Conservation (phyloP, 2,797 vertebrate genomes). For the Leptodactylus fallax region DNA sequence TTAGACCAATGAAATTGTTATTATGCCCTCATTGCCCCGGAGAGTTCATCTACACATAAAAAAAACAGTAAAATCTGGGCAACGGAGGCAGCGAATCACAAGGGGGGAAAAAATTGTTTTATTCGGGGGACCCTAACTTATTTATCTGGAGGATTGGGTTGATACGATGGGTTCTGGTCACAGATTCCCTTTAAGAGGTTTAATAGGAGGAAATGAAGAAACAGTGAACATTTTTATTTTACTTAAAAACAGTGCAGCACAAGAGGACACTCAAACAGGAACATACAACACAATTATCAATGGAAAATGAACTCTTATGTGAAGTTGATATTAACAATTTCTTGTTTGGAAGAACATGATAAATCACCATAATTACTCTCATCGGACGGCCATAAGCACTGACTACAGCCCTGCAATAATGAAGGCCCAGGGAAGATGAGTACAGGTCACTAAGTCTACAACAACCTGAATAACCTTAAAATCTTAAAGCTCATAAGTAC, state of each 20-base stretch:
- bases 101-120: no score
- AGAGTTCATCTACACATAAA: no score
- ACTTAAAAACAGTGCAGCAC: background rate
- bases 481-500: no score
- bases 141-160: no score
- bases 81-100: no score
- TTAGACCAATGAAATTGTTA: no score
- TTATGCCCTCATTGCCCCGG: no score
- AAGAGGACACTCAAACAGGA: background rate
- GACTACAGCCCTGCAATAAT: background rate
- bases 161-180: no score
- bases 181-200: no score
- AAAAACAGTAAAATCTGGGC: no score
- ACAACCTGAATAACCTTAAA: background rate
- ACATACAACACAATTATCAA: background rate
- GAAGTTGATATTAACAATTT: background rate
- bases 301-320: background rate
- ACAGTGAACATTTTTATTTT: background rate
- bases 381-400: background rate
- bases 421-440: background rate
- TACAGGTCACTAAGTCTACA: slow-evolving; percentile 22
- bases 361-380: slow-evolving; percentile 22
- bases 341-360: background rate
- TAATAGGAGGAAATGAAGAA: no score
- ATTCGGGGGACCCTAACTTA: no score